Conservation (phyloP, 2,113 vertebrate genomes). For the Burhinus oedicnemus region DNA sequence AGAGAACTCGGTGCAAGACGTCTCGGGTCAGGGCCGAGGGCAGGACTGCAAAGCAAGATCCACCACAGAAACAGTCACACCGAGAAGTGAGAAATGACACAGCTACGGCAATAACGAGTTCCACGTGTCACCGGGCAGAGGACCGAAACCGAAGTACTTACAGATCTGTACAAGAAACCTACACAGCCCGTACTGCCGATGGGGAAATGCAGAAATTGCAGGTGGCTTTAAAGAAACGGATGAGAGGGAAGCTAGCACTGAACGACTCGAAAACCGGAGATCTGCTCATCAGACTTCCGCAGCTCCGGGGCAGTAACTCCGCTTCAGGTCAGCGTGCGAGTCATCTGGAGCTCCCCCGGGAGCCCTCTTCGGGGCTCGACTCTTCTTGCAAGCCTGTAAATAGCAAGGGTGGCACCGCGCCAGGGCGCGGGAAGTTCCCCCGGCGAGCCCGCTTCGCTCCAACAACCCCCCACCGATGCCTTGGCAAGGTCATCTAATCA, state of each 20-base stretch:
- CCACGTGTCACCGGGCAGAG: background rate
- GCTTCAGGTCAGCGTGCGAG: background rate
- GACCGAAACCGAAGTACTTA: background rate
- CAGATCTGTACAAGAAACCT: fast-evolving
- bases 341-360: background rate
- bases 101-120: background rate
- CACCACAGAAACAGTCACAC: background rate
- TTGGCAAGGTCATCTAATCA: background rate
- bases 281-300: background rate
- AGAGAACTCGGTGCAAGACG: background rate
- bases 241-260: fast-evolving
- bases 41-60: too few species aligned
- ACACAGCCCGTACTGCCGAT: fast-evolving
- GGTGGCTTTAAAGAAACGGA: fast-evolving
- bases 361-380: background rate
- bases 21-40: background rate
- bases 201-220: background rate
- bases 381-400: background rate
- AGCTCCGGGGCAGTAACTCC: background rate
- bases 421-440: background rate
- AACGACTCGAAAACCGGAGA: fast-evolving
- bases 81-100: background rate
- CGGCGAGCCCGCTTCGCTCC: background rate
- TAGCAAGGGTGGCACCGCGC: background rate
- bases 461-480: background rate